These are phyloP conservation scores for Rhingia campestris DNA, from an alignment of 2,888 invertebrate species.

Conservation along the genomic window DNA sequence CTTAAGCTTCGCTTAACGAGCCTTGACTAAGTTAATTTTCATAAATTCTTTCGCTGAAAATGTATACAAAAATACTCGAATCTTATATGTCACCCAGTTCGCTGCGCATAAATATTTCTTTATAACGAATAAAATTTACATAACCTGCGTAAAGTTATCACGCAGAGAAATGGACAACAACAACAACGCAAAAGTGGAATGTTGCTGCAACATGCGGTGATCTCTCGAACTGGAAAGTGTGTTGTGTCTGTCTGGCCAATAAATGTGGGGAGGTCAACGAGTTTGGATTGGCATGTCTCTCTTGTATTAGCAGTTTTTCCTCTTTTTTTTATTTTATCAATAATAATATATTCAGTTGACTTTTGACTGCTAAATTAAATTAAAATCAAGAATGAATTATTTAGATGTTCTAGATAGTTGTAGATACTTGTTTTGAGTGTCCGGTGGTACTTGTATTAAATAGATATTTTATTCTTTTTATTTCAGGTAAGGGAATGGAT, in stretches of 20 bases:
- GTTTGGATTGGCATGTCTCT: constrained; percentile 17
- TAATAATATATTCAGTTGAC: constrained; percentile 4
- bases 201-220: constrained; percentile 51
- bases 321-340: constrained; percentile 14
- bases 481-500: constrained; percentile 56
- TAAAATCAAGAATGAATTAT: constrained; percentile 17
- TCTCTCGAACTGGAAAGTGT: constrained; percentile 56
- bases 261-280: constrained; percentile 45
- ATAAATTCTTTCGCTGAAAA: constrained; percentile 12
- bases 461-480: constrained; percentile 14
- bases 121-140: constrained; percentile 38
- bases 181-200: constrained; percentile 8
- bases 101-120: constrained; percentile 1
- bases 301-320: constrained; percentile 4
- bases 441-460: too few relatives aligned
- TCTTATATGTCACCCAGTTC: constrained; percentile 32
- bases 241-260: neutral
- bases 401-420: neutral
- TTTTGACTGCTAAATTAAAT: constrained; percentile 6
- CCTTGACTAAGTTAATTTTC: constrained; percentile 60
- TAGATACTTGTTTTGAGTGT: neutral
- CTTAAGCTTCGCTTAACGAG: constrained; percentile 40
- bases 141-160: constrained; percentile 48
- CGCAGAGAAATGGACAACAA: constrained; percentile 13
- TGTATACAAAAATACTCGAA: neutral